Conservation (phyloP, 2,888 invertebrate genomes). For the Entomobrya multifasciata region DNA sequence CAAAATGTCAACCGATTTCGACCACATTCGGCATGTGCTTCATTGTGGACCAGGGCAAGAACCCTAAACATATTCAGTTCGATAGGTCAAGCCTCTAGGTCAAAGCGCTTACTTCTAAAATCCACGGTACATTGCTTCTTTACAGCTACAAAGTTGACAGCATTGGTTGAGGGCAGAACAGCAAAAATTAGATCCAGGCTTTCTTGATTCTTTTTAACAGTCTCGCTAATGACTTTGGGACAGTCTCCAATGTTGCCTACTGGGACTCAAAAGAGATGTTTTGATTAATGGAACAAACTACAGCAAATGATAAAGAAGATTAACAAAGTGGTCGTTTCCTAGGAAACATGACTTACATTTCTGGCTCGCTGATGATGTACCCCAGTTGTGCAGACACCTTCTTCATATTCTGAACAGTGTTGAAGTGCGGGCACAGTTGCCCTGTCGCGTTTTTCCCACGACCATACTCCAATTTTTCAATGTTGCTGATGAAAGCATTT, state of each 20-base stretch:
- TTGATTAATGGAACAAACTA: no score
- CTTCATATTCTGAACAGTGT: constrained; percentile 55
- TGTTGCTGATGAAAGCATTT: background rate
- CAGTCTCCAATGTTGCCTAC: background rate
- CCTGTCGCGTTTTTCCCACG: constrained; percentile 9
- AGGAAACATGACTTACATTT: constrained; percentile 9
- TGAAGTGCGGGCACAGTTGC: constrained; percentile 5
- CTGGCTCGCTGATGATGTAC: constrained; percentile 30
- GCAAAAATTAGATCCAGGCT: constrained; percentile 81
- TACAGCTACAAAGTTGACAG: constrained; percentile 83
- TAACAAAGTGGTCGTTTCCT: background rate
- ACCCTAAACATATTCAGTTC: no score
- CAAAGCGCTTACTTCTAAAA: constrained; percentile 71
- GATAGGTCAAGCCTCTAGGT: no score
- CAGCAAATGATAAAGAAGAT: background rate
- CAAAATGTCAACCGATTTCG: no score
- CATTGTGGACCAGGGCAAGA: no score
- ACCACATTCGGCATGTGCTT: no score
- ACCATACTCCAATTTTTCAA: constrained; percentile 50
- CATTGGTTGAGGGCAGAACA: constrained; percentile 82
- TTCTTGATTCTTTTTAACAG: background rate
- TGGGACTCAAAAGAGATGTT: no score
- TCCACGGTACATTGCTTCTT: constrained; percentile 81
- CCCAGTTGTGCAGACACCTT: constrained; percentile 19
- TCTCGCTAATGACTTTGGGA: constrained; percentile 40